phyloP scores from a whole-genome alignment of 2,113 vertebrate species.

The Passer domesticus region DNA sequence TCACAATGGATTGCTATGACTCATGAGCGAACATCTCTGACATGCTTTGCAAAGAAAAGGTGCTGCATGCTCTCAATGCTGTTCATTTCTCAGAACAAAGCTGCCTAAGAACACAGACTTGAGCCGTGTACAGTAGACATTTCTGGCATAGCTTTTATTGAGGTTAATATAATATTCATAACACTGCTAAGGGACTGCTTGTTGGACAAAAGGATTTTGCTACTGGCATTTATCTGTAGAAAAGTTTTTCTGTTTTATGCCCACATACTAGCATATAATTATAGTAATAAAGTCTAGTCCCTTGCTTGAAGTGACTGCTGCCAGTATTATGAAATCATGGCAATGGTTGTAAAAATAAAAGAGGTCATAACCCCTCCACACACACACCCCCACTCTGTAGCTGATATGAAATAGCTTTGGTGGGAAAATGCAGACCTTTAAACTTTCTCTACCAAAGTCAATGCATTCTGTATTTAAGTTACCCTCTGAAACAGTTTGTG shows the following conservation, averaged over 20 bases:
- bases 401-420: conserved; percentile 82
- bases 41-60: neutral
- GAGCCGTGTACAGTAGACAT: neutral
- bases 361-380: conserved; percentile 79
- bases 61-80: neutral
- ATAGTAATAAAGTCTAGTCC: conserved; percentile 75
- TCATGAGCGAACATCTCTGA: neutral
- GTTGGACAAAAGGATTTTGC: conserved; percentile 74
- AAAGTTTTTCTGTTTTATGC: conserved; percentile 78
- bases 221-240: conserved; percentile 77
- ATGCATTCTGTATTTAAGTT: conserved; percentile 79
- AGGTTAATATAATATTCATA: conserved; percentile 71
- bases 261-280: conserved; percentile 82
- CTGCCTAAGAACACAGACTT: neutral
- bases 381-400: conserved; percentile 79
- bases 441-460: conserved; percentile 78
- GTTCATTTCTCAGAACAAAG: conserved; percentile 28
- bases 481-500: conserved; percentile 75
- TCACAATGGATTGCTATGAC: neutral
- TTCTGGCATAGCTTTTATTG: conserved; percentile 39
- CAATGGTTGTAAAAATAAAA: conserved; percentile 84
- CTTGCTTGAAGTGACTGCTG: conserved; percentile 71
- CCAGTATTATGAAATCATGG: conserved; percentile 84
- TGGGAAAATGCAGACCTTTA: conserved; percentile 90
- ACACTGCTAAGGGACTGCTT: conserved; percentile 62